phyloP scores from a whole-genome alignment of 2,888 invertebrate species.

The Tridacna gigas region DNA sequence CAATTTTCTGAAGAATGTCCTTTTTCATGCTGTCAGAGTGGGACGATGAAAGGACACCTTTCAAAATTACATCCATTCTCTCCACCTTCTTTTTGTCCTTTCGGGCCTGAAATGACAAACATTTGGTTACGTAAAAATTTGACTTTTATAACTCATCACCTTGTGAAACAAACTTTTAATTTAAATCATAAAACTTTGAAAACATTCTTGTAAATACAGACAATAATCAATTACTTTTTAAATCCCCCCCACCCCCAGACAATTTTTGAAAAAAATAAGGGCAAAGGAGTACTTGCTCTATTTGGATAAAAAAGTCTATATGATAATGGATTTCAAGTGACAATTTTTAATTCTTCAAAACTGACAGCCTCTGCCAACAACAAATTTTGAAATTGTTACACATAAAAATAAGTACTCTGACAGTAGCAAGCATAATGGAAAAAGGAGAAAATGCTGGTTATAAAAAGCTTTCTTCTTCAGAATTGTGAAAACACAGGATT shows the following conservation, averaged over 20 bases:
- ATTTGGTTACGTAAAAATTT: not conserved
- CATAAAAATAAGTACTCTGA: too few species aligned
- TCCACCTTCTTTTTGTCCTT: constrained; percentile 50
- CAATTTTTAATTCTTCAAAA: too few species aligned
- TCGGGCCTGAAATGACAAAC: constrained; percentile 36
- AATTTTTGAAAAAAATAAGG: not conserved
- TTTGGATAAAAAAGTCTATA: not conserved
- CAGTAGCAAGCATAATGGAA: too few species aligned
- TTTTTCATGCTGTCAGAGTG: constrained; percentile 73
- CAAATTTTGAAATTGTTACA: too few species aligned
- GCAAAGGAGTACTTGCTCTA: not conserved
- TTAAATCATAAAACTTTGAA: too few species aligned
- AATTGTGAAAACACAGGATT: too few species aligned
- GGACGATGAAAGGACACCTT: constrained; percentile 73
- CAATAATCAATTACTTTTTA: too few species aligned
- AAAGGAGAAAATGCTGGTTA: too few species aligned
- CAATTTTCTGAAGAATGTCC: constrained; percentile 72
- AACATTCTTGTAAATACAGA: too few species aligned
- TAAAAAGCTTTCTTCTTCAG: too few species aligned
- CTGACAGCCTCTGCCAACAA: too few species aligned
- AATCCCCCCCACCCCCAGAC: not conserved
- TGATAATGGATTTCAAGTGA: too few species aligned
- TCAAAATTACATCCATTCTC: constrained; percentile 77
- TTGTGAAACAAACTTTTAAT: not conserved
- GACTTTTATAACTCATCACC: not conserved